A percentile compares a stretch with the other conserved stretches of the same genome.
These are phyloP conservation scores for Brachionus calyciflorus DNA, from an alignment of 1,140 invertebrate species.

Conservation along the genomic window DNA sequence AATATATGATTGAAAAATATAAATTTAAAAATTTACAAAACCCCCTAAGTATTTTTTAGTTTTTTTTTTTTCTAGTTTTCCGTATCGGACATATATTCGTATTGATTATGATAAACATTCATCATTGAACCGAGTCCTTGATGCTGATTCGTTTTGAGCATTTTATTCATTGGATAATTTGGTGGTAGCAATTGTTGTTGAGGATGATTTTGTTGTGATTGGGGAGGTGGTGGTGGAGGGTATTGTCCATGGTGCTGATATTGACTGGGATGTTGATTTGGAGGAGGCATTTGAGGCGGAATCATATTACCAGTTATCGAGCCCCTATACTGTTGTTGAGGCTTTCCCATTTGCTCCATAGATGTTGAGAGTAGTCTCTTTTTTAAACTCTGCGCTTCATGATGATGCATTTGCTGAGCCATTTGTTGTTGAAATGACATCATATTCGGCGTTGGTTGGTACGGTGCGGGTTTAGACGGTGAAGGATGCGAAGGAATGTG, in stretches of 20 bases:
- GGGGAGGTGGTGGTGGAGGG: neutral
- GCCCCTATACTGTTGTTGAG: neutral
- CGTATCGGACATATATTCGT: neutral
- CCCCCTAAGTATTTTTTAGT: neutral
- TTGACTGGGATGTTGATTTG: neutral
- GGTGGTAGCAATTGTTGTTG: too few relatives aligned
- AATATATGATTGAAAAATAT: too few relatives aligned
- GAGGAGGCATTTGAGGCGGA: neutral
- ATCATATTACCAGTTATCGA: neutral
- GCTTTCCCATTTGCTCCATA: slow-evolving; percentile 19
- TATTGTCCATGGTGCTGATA: neutral
- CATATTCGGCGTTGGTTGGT: neutral
- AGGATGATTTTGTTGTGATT: neutral
- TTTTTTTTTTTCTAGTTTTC: neutral
- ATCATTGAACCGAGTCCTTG: too few relatives aligned
- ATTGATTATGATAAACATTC: neutral
- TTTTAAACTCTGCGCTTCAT: neutral
- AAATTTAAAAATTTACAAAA: too few relatives aligned
- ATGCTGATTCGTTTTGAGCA: too few relatives aligned
- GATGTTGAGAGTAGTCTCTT: neutral
- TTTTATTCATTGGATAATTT: too few relatives aligned
- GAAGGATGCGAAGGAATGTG: neutral
- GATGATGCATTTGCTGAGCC: slow-evolving; percentile 5
- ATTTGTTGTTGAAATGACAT: slow-evolving; percentile 11
- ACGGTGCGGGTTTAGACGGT: neutral